Evolutionary conservation across 2,113 vertebrate species (phyloP).

Genomic region (Phoenicopterus ruber): DNA sequence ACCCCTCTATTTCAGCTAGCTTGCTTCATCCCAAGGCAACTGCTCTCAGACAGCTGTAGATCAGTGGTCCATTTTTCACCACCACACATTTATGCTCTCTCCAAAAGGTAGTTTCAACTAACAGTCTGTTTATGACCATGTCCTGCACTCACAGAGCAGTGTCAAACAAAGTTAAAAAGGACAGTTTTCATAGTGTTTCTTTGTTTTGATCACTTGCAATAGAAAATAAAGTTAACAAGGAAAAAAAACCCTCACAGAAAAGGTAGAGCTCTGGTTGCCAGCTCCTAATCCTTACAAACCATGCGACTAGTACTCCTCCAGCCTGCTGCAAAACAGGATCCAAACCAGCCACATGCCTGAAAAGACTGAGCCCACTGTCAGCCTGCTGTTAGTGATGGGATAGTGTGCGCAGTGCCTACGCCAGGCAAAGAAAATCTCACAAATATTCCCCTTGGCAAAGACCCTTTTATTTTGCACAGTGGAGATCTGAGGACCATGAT

Average conservation of each 20-base stretch:
- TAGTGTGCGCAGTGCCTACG: rapidly evolving
- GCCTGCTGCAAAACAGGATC: background rate
- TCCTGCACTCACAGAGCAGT: background rate
- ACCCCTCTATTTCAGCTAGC: background rate
- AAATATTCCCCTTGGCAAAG: background rate
- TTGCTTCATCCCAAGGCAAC: background rate
- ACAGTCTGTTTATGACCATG: background rate
- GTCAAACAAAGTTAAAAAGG: background rate
- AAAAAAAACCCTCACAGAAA: background rate
- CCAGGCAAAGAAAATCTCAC: background rate
- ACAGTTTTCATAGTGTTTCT: background rate
- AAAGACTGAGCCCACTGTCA: background rate
- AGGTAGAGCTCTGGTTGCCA: background rate
- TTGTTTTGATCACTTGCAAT: background rate
- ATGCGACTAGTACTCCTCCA: background rate
- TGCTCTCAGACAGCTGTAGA: background rate
- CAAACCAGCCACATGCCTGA: background rate
- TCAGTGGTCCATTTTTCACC: background rate
- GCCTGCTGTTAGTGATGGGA: background rate
- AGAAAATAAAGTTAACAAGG: background rate
- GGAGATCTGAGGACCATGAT: background rate
- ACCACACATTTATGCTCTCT: background rate
- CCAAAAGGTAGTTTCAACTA: background rate
- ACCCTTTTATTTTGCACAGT: background rate
- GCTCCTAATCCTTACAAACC: background rate